phyloP scores from a whole-genome alignment of 2,888 invertebrate species.

The Endotricha flammealis region DNA sequence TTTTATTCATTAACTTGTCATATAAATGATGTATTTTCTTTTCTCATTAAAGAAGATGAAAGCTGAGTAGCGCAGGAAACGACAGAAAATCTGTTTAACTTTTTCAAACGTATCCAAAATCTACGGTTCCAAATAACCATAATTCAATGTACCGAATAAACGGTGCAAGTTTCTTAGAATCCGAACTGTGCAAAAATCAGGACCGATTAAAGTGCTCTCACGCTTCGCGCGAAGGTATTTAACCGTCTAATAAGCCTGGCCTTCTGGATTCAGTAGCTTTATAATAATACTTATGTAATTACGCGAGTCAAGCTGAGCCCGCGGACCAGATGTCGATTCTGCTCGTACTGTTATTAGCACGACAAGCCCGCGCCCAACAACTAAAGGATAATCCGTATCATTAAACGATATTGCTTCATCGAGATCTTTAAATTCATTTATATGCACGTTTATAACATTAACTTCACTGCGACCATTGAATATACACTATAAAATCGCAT shows the following conservation, averaged over 20 bases:
- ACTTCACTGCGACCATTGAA: conserved; percentile 16
- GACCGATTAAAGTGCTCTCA: conserved; percentile 37
- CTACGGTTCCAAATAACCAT: conserved; percentile 3
- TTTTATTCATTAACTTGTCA: conserved; percentile 39
- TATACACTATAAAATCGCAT: too few relatives aligned
- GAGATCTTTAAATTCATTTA: conserved; percentile 23
- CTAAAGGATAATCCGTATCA: conserved; percentile 46
- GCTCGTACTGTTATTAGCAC: conserved; percentile 43
- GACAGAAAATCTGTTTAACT: background rate
- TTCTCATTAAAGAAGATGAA: conserved; percentile 19
- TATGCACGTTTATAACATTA: conserved; percentile 28
- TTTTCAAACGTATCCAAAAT: background rate
- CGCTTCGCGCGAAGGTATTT: conserved; percentile 32
- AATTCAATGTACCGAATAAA: background rate
- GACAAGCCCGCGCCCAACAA: conserved; percentile 31
- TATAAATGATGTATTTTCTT: conserved; percentile 31
- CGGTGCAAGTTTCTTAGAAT: conserved; percentile 14
- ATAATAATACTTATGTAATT: conserved; percentile 56
- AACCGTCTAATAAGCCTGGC: conserved; percentile 33
- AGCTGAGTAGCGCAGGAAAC: background rate
- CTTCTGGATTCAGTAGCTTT: conserved; percentile 62
- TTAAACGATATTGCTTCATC: conserved; percentile 42
- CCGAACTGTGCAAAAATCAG: conserved; percentile 10
- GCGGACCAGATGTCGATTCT: conserved; percentile 51
- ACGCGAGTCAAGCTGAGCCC: conserved; percentile 35